A percentile compares a stretch with the other conserved stretches of the same genome.
Conservation (phyloP, 2,888 invertebrate species). For the Chesias legatella region DNA sequence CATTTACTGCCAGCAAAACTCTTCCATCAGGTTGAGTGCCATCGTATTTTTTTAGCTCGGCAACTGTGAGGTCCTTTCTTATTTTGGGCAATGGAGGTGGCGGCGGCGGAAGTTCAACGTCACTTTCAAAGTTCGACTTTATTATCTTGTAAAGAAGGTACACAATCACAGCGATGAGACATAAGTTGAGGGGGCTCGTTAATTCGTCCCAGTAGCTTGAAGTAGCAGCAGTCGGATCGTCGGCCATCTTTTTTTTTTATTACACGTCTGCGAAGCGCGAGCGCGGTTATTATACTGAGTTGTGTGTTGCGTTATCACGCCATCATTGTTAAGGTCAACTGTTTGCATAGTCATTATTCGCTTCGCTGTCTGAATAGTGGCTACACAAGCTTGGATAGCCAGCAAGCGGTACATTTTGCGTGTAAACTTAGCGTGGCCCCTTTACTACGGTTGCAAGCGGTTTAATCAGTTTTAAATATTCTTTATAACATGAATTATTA, state of each 20-base stretch:
- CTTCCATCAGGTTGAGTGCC: conserved; percentile 93
- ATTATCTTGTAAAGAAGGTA: conserved; percentile 83
- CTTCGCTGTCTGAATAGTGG: neutral
- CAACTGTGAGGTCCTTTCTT: conserved; percentile 92
- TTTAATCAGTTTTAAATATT: too few species aligned
- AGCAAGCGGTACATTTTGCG: too few species aligned
- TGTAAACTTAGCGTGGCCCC: too few species aligned
- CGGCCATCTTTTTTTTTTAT: conserved; percentile 29
- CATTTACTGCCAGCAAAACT: conserved; percentile 95
- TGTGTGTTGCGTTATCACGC: conserved; percentile 38
- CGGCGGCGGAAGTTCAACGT: conserved; percentile 54
- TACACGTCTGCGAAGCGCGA: conserved; percentile 35
- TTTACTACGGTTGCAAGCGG: too few species aligned
- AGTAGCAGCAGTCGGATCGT: conserved; percentile 36
- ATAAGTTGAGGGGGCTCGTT: conserved; percentile 64
- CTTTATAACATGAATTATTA: too few species aligned
- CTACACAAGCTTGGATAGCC: too few species aligned
- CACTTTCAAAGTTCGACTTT: conserved; percentile 67
- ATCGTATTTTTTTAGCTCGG: conserved; percentile 90
- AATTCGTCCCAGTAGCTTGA: conserved; percentile 67
- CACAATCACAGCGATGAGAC: conserved; percentile 60
- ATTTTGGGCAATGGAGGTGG: conserved; percentile 87
- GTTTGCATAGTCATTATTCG: conserved; percentile 18
- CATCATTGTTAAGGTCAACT: conserved; percentile 42
- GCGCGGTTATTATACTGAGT: conserved; percentile 29